Conservation (phyloP, 2,113 vertebrate species). For the Neogobius melanostomus region DNA sequence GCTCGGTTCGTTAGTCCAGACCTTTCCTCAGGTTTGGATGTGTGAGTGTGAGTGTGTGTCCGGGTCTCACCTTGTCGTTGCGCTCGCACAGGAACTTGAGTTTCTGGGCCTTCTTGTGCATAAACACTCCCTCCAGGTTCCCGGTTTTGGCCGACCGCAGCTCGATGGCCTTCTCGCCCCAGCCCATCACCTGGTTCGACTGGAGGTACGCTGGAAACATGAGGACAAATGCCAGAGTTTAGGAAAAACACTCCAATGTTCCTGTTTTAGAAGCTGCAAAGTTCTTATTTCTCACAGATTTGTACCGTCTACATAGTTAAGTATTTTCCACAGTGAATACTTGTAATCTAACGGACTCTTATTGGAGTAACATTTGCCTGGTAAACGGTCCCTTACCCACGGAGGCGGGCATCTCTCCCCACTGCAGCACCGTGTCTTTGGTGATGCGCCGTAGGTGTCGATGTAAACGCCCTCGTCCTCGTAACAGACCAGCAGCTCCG, state of each 20-base stretch:
- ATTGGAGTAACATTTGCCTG: too few relatives aligned
- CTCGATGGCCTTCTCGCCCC: conserved; percentile 95
- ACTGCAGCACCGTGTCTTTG: conserved; percentile 92
- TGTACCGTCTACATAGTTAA: too few relatives aligned
- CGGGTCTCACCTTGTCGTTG: conserved; percentile 89
- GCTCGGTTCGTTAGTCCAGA: too few relatives aligned
- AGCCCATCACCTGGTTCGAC: conserved; percentile 95
- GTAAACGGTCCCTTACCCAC: conserved; percentile 77
- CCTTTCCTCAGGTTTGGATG: background rate
- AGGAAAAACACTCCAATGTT: too few relatives aligned
- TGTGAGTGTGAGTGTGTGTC: background rate
- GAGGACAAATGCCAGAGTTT: background rate
- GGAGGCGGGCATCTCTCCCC: conserved; percentile 94
- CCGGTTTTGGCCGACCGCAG: conserved; percentile 86
- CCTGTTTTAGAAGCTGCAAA: too few relatives aligned
- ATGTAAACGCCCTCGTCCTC: conserved; percentile 93
- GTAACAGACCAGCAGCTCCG: conserved; percentile 92
- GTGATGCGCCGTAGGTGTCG: conserved; percentile 92
- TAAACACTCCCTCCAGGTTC: conserved; percentile 90
- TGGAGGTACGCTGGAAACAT: conserved; percentile 88
- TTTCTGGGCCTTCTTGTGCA: conserved; percentile 95
- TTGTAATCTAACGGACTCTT: too few relatives aligned
- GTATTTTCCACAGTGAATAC: too few relatives aligned
- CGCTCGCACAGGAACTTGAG: conserved; percentile 95
- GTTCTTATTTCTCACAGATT: too few relatives aligned